These are phyloP conservation scores for Mionectes olivaceus DNA, from an alignment of 2,797 vertebrate genomes.

Conservation along the genomic window DNA sequence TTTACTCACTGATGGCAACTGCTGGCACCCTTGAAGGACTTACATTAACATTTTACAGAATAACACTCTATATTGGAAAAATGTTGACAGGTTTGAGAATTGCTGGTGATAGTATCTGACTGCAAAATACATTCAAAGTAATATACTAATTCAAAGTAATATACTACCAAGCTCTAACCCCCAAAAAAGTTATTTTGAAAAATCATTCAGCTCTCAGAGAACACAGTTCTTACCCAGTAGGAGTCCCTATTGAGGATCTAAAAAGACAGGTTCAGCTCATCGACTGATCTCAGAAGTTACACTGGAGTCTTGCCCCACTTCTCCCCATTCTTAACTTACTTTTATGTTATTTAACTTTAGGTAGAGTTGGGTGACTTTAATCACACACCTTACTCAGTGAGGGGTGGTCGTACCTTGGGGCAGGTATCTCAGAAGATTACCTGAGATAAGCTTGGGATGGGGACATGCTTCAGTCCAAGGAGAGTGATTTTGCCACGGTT, in stretches of 20 bases:
- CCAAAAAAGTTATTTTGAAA: neutral
- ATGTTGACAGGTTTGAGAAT: neutral
- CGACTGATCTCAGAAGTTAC: neutral
- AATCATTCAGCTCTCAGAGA: neutral
- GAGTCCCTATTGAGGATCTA: neutral
- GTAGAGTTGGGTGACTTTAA: neutral
- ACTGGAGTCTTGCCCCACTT: neutral
- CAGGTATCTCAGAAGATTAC: neutral
- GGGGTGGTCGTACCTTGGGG: fast-evolving
- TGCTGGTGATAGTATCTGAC: neutral
- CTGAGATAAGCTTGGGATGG: neutral
- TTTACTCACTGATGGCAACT: neutral
- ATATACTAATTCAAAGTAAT: neutral
- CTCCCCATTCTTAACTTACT: neutral
- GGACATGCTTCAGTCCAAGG: neutral
- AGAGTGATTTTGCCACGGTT: neutral
- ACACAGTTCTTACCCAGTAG: neutral
- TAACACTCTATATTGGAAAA: neutral
- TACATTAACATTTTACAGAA: neutral
- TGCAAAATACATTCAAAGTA: neutral
- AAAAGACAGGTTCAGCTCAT: neutral
- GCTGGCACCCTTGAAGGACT: neutral
- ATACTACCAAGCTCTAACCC: neutral
- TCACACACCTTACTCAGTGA: neutral
- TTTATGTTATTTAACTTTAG: neutral